Evolutionary conservation across 2,888 invertebrate species (phyloP), one percentile per base, ranked within the genome.

Genomic region (Patella pellucida): DNA sequence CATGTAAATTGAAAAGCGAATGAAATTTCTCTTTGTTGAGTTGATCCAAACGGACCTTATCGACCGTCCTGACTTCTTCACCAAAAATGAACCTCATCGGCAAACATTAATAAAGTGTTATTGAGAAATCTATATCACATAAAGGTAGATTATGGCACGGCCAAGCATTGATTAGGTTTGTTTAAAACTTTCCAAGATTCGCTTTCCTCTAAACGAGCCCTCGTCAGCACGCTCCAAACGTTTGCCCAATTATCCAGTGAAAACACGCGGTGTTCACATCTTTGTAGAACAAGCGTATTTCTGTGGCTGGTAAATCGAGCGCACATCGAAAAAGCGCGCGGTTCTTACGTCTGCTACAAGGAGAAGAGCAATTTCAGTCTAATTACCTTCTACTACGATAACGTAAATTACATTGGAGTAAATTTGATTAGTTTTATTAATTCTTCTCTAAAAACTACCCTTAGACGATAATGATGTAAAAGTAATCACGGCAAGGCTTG

Each of bases 61-160:
- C 62, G 62, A 62, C 62, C 62, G 62, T 23, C 62, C 3, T 62
- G 62, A 62, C 62, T 62, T 62, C 62, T 62, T 62, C 62, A 62
- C 23, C 62, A 62, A 62, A 62, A 52, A 41, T 52, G 71, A 70
- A 54, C 41, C 62, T 19, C 71, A 31, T 74, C 71, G 23, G 71
- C 71, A 74, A 71, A 74, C 74, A 74, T 50, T 74, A 56, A 74
- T 74, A 74, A 74, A 74, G 70, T 70, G 56, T 74, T 69, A 74
- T 71, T 62, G 62, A 54, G 52, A 62, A 74, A 71, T 74, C 50
- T 74, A 71, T 71, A 71, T 67, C 71, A 50, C 51, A 74, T 70
- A 74, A 74, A 70, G 54, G 31, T 15, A 23, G 23, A 68, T 62
- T 62, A 62, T 50, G 56, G 74, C 74, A 74, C 74, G 74, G 41